A percentile compares a stretch with the other conserved stretches of the same genome.
These are phyloP conservation scores for Gonioctena quinquepunctata DNA, from an alignment of 1,140 invertebrate species.

Conservation along the genomic window DNA sequence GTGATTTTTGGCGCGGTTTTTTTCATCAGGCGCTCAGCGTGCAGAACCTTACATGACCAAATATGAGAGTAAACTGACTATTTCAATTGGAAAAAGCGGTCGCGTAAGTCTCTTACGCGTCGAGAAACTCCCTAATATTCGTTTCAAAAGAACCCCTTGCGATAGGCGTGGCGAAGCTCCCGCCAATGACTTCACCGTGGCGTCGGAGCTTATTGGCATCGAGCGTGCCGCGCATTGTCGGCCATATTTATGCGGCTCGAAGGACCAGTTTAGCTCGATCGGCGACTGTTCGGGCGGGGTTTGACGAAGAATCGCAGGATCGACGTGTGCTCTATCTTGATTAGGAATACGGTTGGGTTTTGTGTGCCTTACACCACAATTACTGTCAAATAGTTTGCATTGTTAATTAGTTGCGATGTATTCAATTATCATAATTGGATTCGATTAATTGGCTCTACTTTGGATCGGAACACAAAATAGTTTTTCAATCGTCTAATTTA, in stretches of 20 bases:
- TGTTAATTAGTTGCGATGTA: conserved; percentile 55
- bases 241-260: conserved; percentile 22
- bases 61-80: conserved; percentile 50
- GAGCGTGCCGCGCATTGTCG: conserved; percentile 2
- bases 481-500: conserved; percentile 43
- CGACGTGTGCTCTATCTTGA: conserved; percentile 23
- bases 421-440: conserved; percentile 55
- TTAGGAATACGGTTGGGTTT: conserved; percentile 26
- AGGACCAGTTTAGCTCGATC: conserved; percentile 2
- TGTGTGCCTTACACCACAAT: conserved; percentile 33
- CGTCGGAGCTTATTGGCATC: conserved; percentile 29
- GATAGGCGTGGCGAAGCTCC: conserved; percentile 38
- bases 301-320: conserved; percentile 23
- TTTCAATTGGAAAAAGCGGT: conserved; percentile 48
- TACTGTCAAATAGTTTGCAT: conserved; percentile 50
- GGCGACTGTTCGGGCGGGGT: conserved; percentile 23
- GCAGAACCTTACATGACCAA: conserved; percentile 39
- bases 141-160: conserved; percentile 46
- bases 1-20: neutral
- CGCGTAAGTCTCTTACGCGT: conserved; percentile 38
- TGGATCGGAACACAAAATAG: conserved; percentile 39
- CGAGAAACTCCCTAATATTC: conserved; percentile 56
- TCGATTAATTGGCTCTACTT: conserved; percentile 53
- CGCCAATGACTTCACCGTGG: conserved; percentile 46
- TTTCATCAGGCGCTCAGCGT: neutral